Evolutionary conservation across 37 sponge, comb jelly and placozoan genomes (phyloP), one percentile per base, ranked within the genome.

Genomic region (Petrosia ficiformis): DNA sequence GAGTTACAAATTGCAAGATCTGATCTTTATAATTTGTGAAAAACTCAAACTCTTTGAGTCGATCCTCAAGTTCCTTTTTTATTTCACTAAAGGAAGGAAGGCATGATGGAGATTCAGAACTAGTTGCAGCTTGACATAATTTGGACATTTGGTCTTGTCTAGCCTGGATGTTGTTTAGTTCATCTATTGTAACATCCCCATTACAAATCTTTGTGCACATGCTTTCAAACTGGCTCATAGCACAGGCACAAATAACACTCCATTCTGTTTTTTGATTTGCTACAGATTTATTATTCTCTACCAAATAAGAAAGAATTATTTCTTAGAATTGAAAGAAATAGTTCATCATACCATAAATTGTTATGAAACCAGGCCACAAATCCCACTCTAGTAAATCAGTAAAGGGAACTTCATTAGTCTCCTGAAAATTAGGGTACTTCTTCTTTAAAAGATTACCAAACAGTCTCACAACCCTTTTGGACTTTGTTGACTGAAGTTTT

Each of bases 171-270:
- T 33, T 59, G 14, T 70, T 5, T 30, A 80, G 44, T 36, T 86
- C 81, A 8, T 34, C 40, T 3, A 86, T n/a, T n/a, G 34, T 48
- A 58, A 86, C 63, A 26, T 74, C 71, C 26, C 66, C 71, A 8
- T n/a, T 58, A 19, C 25, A 26, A 36, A 79, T 44, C 32, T 58
- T 68, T 19, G 24, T 2, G 32, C 74, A 75, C 6, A 80, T 34
- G 3, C 11, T 71, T 6, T 69, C 44, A 4, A 86, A 34, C 34
- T 30, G 56, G 32, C 42, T 61, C 24, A 48, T 16, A 57, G 86
- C 86, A 75, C 31, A 60, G 4, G 40, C 29, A 39, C 81, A 79
- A 8, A 48, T 29, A 5, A 63, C 5, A 22, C 36, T 5, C 68
- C 86, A 75, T 42, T 41, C 77, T 35, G 64, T 58, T 16, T 65